Evolutionary conservation across 1,140 invertebrate genomes (phyloP), one percentile per base, ranked within the genome.

Genomic region (Caenorhabditis briggsae): DNA sequence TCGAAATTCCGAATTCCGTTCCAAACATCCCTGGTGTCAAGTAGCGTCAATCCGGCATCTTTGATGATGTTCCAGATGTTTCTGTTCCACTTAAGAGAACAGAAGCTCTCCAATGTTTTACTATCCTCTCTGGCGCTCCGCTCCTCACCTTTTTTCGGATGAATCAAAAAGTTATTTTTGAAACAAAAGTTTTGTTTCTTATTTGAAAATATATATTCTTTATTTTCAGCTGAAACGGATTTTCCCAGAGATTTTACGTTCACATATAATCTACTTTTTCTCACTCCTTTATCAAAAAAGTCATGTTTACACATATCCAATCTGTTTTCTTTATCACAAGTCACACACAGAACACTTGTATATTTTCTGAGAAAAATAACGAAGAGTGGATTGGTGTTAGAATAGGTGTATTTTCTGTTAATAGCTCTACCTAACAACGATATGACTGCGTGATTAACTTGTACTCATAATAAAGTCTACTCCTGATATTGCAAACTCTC

Each of bases 311-410:
- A 70, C 41, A 58, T n/a, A n/a, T 64, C 20, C 41, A 70, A 18
- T 43, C 41, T 9, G 5, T 70, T 70, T 78, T 78, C 50, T 78
- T 78, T 23, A 78, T 78, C 70, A 78, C 70, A 50, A 33, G 41
- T 53, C 50, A 78, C 70, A 53, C 50, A 78, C 70, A 78, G 18
- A 78, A 78, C n/a, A 78, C 70, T 50, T 50, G 5, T 14, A 78
- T 53, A n/a, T 1, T 1, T 78, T 41, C n/a, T n/a, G 64, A 25
- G 64, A 43, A 11, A 78, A 65, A 65, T 33, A 25, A 65, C 61
- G 25, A 25, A 65, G 20, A 78, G 6, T 78, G n/a, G 33, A 78
- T 78, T 78, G 70, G 46, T 33, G 33, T 33, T 33, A 33, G 33
- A 33, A 46, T 5, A 14, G 50, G 53, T 53, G 46, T 78, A 50